Percentiles rank a stretch among this genome's conserved stretches.
Conservation (phyloP, 2,113 vertebrate genomes). For the Sturnus vulgaris region DNA sequence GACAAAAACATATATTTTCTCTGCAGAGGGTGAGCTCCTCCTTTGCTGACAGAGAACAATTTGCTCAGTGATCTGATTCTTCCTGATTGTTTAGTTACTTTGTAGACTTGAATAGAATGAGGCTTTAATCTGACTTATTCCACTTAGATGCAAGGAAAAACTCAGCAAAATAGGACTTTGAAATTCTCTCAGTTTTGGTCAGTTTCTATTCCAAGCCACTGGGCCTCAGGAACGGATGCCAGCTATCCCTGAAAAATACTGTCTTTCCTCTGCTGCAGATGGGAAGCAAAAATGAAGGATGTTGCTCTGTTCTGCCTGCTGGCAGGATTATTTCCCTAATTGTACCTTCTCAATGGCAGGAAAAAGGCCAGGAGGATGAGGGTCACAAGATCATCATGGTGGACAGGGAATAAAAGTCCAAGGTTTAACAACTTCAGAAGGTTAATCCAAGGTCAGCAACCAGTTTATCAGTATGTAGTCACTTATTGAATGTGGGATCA, state of each 20-base stretch:
- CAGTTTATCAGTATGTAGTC: background rate
- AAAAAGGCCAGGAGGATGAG: background rate
- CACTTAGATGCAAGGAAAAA: background rate
- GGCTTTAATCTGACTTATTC: background rate
- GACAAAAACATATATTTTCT: background rate
- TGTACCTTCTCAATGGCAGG: background rate
- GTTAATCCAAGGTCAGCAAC: background rate
- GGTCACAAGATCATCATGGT: background rate
- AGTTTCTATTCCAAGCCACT: background rate
- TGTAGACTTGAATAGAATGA: background rate
- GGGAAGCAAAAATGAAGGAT: background rate
- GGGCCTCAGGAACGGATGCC: background rate
- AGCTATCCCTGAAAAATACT: background rate
- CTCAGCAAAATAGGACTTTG: background rate
- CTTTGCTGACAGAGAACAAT: background rate
- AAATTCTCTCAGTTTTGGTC: background rate
- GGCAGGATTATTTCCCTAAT: background rate
- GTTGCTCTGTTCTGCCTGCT: background rate
- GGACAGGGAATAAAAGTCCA: background rate
- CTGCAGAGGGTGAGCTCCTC: background rate
- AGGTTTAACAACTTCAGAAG: background rate
- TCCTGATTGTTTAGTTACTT: background rate
- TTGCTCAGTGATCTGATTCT: background rate
- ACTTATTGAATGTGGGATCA: background rate
- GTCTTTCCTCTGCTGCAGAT: background rate